Conservation (phyloP, 2,888 invertebrate genomes). For the Tinea pellionella region DNA sequence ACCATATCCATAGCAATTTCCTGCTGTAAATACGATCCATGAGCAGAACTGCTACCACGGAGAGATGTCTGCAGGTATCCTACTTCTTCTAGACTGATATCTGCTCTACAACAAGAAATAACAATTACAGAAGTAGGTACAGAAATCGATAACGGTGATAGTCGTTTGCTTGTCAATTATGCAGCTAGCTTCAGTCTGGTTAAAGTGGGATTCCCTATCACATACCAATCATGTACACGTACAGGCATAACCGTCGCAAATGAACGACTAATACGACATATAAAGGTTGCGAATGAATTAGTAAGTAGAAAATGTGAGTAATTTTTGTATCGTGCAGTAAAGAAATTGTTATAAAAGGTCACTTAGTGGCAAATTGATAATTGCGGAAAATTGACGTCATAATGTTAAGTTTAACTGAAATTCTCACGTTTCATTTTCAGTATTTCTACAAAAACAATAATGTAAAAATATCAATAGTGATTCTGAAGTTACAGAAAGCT, state of each 20-base stretch:
- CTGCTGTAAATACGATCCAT: no score
- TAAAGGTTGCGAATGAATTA: slow-evolving; percentile 37
- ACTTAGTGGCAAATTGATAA: background rate
- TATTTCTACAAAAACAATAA: no score
- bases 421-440: background rate
- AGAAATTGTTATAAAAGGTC: background rate
- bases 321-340: background rate
- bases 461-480: no score
- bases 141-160: background rate
- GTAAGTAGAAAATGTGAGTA: slow-evolving; percentile 23
- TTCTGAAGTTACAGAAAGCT: no score
- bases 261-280: slow-evolving; percentile 30
- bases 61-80: no score
- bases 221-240: slow-evolving; percentile 17
- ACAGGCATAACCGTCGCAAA: slow-evolving; percentile 32
- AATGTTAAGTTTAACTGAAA: background rate
- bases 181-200: background rate
- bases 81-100: no score
- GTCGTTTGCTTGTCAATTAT: background rate
- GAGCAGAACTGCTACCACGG: no score
- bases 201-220: background rate
- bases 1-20: no score
- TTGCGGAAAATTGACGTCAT: background rate
- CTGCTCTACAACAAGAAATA: no score
- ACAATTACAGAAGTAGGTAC: no score